Conservation (phyloP, 2,113 vertebrate genomes). For the Bolborhynchus lineola region DNA sequence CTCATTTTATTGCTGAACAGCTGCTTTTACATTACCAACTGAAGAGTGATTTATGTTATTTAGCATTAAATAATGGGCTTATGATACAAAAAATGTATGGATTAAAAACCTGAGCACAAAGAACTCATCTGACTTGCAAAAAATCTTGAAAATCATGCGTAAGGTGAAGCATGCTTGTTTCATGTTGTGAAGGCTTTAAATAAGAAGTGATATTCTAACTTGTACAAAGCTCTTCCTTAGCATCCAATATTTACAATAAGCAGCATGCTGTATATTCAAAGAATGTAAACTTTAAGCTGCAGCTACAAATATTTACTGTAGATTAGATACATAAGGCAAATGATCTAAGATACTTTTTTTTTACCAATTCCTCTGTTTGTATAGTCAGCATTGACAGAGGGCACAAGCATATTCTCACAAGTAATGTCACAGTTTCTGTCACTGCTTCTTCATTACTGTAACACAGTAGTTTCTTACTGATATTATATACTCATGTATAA, state of each 20-base stretch:
- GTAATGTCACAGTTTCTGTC: neutral
- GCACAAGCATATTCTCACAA: neutral
- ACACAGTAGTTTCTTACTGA: neutral
- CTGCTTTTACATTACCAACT: neutral
- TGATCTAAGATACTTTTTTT: neutral
- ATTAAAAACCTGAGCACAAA: neutral
- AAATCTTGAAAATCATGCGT: neutral
- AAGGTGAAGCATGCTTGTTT: neutral
- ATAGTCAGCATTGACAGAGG: neutral
- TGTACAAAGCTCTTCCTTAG: neutral
- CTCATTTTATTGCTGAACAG: neutral
- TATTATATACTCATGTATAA: neutral
- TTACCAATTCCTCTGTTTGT: rapidly evolving
- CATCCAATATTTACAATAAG: neutral
- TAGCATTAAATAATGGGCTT: neutral
- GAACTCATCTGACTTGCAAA: neutral
- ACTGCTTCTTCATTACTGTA: neutral
- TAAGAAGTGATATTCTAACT: neutral
- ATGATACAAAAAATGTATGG: neutral
- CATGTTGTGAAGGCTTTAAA: neutral
- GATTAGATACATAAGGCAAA: neutral
- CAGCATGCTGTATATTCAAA: neutral
- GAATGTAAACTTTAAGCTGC: neutral
- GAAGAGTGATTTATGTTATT: neutral
- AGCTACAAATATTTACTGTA: neutral